phyloP scores from a whole-genome alignment of 2,888 invertebrate species.

The Trichopria drosophilae region DNA sequence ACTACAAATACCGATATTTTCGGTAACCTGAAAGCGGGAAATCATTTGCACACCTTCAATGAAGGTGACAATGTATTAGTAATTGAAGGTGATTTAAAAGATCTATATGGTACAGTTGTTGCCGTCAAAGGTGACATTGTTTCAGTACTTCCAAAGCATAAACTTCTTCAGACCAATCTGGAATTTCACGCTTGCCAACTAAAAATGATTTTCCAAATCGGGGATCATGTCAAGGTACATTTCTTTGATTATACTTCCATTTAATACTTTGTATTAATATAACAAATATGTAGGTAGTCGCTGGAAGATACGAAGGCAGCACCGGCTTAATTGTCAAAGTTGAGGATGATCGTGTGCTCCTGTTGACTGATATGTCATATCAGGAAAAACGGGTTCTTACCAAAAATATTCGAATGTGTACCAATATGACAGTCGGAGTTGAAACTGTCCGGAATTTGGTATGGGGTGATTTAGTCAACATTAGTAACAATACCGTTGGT shows the following conservation, averaged over 20 bases:
- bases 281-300: conserved; percentile 53
- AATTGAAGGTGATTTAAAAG: conserved; percentile 65
- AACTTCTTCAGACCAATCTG: conserved; percentile 65
- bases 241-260: neutral
- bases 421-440: conserved; percentile 98
- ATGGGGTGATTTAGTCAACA: conserved; percentile 95
- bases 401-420: conserved; percentile 91
- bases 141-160: conserved; percentile 65
- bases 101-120: conserved; percentile 64
- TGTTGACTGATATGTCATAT: conserved; percentile 97
- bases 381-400: conserved; percentile 94
- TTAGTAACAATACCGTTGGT: conserved; percentile 94
- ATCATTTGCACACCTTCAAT: conserved; percentile 59
- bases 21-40: conserved; percentile 40
- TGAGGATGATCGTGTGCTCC: conserved; percentile 86
- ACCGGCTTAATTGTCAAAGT: conserved; percentile 95
- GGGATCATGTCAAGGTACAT: conserved; percentile 64
- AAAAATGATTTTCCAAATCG: conserved; percentile 64
- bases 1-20: conserved; percentile 4
- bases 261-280: neutral
- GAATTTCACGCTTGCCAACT: conserved; percentile 64
- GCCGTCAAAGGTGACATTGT: conserved; percentile 65
- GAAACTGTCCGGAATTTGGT: conserved; percentile 98
- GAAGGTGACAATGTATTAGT: conserved; percentile 67
- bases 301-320: conserved; percentile 92